Evolutionary conservation across 2,888 invertebrate species (phyloP), one percentile per base, ranked within the genome.

Genomic region (Cheilosia soror): DNA sequence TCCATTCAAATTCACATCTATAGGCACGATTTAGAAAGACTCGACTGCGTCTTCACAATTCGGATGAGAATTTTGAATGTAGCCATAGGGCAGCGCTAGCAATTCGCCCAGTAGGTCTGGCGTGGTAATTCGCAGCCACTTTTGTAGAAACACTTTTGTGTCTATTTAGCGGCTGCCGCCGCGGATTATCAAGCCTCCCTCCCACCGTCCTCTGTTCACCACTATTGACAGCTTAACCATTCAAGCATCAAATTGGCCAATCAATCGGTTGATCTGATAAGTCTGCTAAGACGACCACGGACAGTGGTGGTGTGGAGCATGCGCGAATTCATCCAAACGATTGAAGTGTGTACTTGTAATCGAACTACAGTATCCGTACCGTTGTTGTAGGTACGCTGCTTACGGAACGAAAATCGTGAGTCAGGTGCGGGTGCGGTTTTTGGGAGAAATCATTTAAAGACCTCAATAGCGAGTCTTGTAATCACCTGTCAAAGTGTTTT

Each of bases 401-500:
- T 29, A 31, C 37, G 29, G 65, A 51, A 40, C 71, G 53, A 60
- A 72, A 81, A 72, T 77, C 85, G 85, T 85, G 85, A 85, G 81
- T 85, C 85, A 85, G 85, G 85, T 85, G 85, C 85, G 85, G 85
- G 85, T 85, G 85, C 85, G 85, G 85, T 85, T 76, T 37, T 47
- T 81, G 11, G 62, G 77, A 81, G 77, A 81, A 80, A 81, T 85
- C 77, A 85, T 85, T 85, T 85, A 81, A 57, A 85, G 77, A 63
- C 85, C 68, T 85, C 81, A 85, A 80, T 85, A 76, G 47, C 72
- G 40, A 47, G 81, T 66, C 81, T 72, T 81, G 85, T 85, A 85
- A 85, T 85, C 85, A 85, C 85, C 85, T 85, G 85, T 85, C 85
- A 85, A 85, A 81, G 76, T 85, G 85, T 85, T 85, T 76, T 85